phyloP scores from a whole-genome alignment of 2,113 vertebrate species.

The Oncorhynchus kisutch region DNA sequence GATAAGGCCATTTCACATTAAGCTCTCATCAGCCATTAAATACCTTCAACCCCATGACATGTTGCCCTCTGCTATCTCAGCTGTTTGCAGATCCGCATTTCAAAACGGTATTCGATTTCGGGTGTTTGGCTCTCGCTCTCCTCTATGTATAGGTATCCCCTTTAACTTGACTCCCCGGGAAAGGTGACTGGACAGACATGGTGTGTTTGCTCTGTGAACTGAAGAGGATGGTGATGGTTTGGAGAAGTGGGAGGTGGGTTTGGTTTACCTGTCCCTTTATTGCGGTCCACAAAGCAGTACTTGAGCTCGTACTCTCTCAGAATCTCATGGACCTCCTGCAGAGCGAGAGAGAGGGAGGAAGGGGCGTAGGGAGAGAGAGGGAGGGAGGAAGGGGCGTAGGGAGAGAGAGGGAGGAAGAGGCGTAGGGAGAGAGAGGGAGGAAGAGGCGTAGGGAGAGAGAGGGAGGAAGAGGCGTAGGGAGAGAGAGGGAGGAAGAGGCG shows the following conservation, averaged over 20 bases:
- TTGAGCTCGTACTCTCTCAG: conserved; percentile 94
- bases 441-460: too few relatives aligned
- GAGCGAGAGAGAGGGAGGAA: conserved; percentile 35
- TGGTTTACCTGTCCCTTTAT: conserved; percentile 93
- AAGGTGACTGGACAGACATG: conserved; percentile 30
- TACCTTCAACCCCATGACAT: conserved; percentile 45
- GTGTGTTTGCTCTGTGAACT: not conserved
- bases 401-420: not conserved
- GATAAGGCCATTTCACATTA: too few relatives aligned
- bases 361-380: not conserved
- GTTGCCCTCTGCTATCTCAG: conserved; percentile 51
- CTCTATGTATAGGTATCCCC: conserved; percentile 62
- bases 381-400: too few relatives aligned
- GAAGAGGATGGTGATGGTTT: not conserved
- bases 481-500: too few relatives aligned
- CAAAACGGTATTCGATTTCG: conserved; percentile 42
- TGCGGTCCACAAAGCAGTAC: conserved; percentile 97
- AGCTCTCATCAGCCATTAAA: conserved; percentile 44
- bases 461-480: not conserved
- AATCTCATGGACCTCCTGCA: conserved; percentile 92
- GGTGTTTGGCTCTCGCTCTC: conserved; percentile 29
- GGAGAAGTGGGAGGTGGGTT: not conserved
- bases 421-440: not conserved
- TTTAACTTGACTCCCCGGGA: conserved; percentile 40
- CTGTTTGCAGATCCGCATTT: conserved; percentile 52